phyloP scores from a whole-genome alignment of 1,140 invertebrate genomes.

The Aphelinus atriplicis region DNA sequence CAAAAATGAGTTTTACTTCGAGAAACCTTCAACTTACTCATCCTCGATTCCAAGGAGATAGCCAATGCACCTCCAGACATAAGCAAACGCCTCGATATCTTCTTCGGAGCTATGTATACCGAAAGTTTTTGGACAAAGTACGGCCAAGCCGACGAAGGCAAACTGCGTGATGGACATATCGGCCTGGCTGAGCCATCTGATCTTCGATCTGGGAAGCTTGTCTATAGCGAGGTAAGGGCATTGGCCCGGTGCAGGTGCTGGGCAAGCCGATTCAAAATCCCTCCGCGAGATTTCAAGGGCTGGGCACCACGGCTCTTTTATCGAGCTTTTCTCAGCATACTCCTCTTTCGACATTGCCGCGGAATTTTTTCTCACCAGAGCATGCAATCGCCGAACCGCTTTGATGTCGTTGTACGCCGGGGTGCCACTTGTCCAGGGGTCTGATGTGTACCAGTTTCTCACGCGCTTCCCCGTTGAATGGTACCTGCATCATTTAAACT shows the following conservation, averaged over 20 bases:
- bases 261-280: constrained; percentile 46
- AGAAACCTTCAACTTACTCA: constrained; percentile 61
- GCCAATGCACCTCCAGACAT: constrained; percentile 84
- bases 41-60: constrained; percentile 83
- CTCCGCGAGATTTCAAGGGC: constrained; percentile 26
- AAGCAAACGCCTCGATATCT: constrained; percentile 78
- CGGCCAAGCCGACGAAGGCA: constrained; percentile 79
- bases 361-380: constrained; percentile 53
- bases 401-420: constrained; percentile 61
- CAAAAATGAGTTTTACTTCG: no score
- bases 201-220: constrained; percentile 63
- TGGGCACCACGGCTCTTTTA: constrained; percentile 66
- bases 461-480: constrained; percentile 63
- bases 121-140: constrained; percentile 72
- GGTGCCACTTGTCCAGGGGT: constrained; percentile 62
- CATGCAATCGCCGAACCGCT: constrained; percentile 64
- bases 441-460: constrained; percentile 65
- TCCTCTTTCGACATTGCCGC: constrained; percentile 39
- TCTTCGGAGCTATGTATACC: constrained; percentile 70
- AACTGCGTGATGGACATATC: constrained; percentile 84
- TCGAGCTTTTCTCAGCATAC: constrained; percentile 41
- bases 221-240: constrained; percentile 60
- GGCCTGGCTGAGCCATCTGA: constrained; percentile 69
- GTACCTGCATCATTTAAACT: constrained; percentile 54
- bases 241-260: constrained; percentile 43